Conservation (phyloP, 1,140 invertebrate genomes). For the Sinella curviseta region DNA sequence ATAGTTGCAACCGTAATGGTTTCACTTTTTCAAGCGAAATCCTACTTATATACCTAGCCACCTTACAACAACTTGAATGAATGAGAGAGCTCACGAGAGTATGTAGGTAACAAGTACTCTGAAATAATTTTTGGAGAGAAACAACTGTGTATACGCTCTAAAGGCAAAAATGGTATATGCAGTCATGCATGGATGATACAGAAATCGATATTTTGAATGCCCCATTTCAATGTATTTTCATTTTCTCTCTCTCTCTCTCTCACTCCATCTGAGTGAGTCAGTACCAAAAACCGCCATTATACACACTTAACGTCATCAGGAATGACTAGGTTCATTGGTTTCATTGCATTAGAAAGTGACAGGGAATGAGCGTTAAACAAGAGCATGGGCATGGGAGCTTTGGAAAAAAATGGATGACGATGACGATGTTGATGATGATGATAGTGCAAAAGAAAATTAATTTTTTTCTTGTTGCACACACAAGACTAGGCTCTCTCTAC, state of each 20-base stretch:
- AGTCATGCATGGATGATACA: not conserved
- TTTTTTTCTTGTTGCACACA: conserved; percentile 13
- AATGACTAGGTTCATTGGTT: conserved; percentile 19
- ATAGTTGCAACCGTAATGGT: conserved; percentile 17
- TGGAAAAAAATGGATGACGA: not conserved
- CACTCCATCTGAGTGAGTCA: not conserved
- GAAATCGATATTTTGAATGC: conserved; percentile 14
- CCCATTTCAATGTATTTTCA: conserved; percentile 15
- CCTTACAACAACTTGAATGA: not conserved
- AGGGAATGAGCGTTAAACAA: not conserved
- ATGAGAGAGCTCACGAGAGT: not conserved
- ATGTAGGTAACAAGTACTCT: conserved; percentile 12
- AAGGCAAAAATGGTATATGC: not conserved
- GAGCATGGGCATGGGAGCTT: not conserved
- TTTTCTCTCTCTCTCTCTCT: not conserved
- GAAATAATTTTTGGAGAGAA: not conserved
- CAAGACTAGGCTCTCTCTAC: too few species aligned
- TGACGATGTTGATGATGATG: not conserved
- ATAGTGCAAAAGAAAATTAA: conserved; percentile 3
- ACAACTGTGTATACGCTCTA: not conserved
- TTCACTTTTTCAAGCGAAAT: not conserved
- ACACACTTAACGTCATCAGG: not conserved
- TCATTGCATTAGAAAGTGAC: not conserved
- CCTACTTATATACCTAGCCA: not conserved
- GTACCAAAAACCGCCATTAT: not conserved